These are phyloP conservation scores for Myocastor coypus DNA, from an alignment of 2,113 vertebrate species.

Conservation along the genomic window DNA sequence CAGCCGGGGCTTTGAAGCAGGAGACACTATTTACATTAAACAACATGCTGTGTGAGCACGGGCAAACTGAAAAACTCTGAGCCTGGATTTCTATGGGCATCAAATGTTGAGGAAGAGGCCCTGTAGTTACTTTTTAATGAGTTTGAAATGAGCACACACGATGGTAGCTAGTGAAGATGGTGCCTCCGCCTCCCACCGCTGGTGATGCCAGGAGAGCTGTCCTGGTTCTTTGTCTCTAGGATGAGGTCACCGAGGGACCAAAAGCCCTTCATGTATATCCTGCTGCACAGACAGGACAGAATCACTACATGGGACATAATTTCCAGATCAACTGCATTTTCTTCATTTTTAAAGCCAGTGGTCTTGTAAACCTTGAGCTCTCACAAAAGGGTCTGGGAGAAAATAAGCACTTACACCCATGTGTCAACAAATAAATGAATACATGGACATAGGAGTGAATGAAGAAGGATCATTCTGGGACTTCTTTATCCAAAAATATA, in stretches of 20 bases:
- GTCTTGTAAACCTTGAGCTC: background rate
- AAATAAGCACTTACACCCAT: background rate
- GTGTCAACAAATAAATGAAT: background rate
- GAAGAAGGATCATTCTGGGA: background rate
- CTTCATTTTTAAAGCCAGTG: background rate
- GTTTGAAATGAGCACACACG: rapidly evolving
- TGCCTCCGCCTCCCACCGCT: background rate
- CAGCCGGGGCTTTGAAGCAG: rapidly evolving
- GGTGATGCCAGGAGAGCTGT: background rate
- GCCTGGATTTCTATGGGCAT: background rate
- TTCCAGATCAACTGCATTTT: background rate
- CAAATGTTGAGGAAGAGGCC: background rate
- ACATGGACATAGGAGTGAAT: background rate
- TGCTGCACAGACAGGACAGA: background rate
- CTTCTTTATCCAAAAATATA: background rate
- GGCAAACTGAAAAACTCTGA: background rate
- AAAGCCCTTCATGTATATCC: background rate
- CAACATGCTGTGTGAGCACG: background rate
- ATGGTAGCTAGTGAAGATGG: background rate
- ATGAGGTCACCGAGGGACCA: background rate
- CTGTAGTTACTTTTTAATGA: background rate
- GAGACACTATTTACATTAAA: background rate
- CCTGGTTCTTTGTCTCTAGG: background rate
- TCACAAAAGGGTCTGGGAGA: background rate
- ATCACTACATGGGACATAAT: background rate